Conservation (phyloP, 2,888 invertebrate species). For the Hybos culiciformis region DNA sequence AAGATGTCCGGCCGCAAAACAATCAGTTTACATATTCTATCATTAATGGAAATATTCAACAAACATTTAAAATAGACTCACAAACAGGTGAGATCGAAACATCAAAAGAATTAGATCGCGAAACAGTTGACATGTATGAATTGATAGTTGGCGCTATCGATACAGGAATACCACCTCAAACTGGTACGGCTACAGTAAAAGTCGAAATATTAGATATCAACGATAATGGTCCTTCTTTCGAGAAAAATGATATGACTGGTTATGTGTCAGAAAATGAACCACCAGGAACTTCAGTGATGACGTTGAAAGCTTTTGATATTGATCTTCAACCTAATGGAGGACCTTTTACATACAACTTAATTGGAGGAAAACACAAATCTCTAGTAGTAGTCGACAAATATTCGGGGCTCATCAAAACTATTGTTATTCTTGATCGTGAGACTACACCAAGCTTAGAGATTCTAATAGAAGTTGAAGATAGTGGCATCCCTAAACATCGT, state of each 20-base stretch:
- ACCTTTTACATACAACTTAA: slow-evolving; percentile 68
- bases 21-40: slow-evolving; percentile 87
- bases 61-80: slow-evolving; percentile 77
- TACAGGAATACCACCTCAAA: slow-evolving; percentile 77
- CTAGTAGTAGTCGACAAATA: slow-evolving; percentile 64
- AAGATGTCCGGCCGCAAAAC: slow-evolving; percentile 80
- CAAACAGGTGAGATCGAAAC: slow-evolving; percentile 74
- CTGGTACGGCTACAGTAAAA: slow-evolving; percentile 74
- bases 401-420: slow-evolving; percentile 67
- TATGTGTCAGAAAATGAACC: slow-evolving; percentile 79
- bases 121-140: slow-evolving; percentile 58
- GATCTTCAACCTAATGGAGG: slow-evolving; percentile 84
- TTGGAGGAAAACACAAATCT: slow-evolving; percentile 65
- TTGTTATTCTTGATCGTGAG: slow-evolving; percentile 71
- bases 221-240: slow-evolving; percentile 81
- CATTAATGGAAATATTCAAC: slow-evolving; percentile 66
- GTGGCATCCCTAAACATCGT: slow-evolving; percentile 68
- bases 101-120: slow-evolving; percentile 62
- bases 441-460: slow-evolving; percentile 58
- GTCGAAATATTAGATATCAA: slow-evolving; percentile 77
- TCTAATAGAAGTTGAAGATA: slow-evolving; percentile 75
- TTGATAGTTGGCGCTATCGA: slow-evolving; percentile 78
- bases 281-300: slow-evolving; percentile 67
- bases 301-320: slow-evolving; percentile 74
- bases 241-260: slow-evolving; percentile 54